Evolutionary conservation across 1,140 invertebrate species (phyloP).

Genomic region (Drosophila arawakana): DNA sequence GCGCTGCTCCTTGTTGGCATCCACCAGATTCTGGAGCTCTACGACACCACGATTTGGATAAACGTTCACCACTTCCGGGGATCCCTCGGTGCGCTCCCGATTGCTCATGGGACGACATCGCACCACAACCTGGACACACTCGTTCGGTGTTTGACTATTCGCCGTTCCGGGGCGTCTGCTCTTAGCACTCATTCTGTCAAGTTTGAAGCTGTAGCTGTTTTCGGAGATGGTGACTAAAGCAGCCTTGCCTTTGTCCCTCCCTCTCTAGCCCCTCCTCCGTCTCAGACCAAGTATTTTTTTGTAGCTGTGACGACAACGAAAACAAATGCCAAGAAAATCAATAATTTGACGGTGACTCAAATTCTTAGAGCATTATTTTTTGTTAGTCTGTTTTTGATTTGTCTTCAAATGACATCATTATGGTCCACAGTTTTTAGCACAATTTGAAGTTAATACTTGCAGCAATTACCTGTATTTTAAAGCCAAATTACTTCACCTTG

Average conservation of each 20-base stretch:
- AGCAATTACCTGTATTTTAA: conserved; percentile 75
- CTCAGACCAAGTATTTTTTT: conserved; percentile 1
- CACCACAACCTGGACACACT: conserved; percentile 91
- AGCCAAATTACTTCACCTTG: conserved; percentile 79
- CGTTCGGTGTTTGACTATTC: conserved; percentile 64
- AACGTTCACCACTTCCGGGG: conserved; percentile 89
- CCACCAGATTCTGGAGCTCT: conserved; percentile 87
- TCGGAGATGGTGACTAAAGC: conserved; percentile 65
- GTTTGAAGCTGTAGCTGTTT: conserved; percentile 18
- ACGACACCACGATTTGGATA: conserved; percentile 88
- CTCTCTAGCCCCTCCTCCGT: conserved; percentile 3
- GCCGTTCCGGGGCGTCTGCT: conserved; percentile 69
- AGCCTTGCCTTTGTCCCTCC: conserved; percentile 44
- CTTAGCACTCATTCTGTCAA: conserved; percentile 65
- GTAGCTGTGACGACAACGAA: conserved; percentile 72
- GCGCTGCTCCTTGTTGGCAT: conserved; percentile 85
- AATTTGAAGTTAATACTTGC: conserved; percentile 26
- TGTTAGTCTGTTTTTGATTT: neutral
- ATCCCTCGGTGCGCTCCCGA: conserved; percentile 91
- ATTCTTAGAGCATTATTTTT: neutral
- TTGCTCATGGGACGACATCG: conserved; percentile 95
- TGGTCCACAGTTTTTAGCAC: conserved; percentile 6
- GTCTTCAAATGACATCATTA: conserved; percentile 30
- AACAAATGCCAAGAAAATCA: conserved; percentile 78
- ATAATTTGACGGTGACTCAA: conserved; percentile 59